Evolutionary conservation across 1,140 invertebrate genomes (phyloP), one percentile per base, ranked within the genome.

Genomic region (Ceratoteleas bidentatus): DNA sequence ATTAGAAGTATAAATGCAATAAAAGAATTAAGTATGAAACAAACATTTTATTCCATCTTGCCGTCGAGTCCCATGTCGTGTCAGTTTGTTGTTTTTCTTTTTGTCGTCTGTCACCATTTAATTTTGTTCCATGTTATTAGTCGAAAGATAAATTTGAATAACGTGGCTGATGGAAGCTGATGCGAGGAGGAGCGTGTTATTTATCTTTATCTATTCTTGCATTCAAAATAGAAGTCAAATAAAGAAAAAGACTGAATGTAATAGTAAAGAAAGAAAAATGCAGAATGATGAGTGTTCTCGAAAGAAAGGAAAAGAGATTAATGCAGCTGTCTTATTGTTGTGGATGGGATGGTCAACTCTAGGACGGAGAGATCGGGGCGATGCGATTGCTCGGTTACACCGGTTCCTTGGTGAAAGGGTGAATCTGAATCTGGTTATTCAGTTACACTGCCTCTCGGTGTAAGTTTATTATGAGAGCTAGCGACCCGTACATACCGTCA

Each of bases 311-410:
- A 88, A 85, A 89, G 80, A 89, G 87, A 91, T 91, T 91, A 91
- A 91, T 89, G 89, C 88, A 91, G 88, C 88, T 91, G 88, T 92
- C 88, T 92, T 92, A 87, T 92, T 92, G 88, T 91, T 91, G 88
- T 91, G 90, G 90, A 91, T 88, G 90, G 90, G 88, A 90, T 91
- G 88, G 87, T 91, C 90, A 89, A 88, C 90, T 91, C 90, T 92
- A 92, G 90, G 90, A 92, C 80, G 87, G 88, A 88, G 88, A 87
- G 80, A 58, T 88, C 85, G 86, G 89, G 88, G 88, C 89, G 86
- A 88, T 88, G 86, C 88, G 86, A 88, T 88, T 89, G 89, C 87
- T 90, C 85, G 84, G 85, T 89, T 86, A 85, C 88, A 86, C 83
- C 54, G 87, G 87, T 90, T 90, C 86, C 89, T 89, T 86, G 88